Conservation (phyloP, 2,888 invertebrate genomes). For the Tenthredo mesomela region DNA sequence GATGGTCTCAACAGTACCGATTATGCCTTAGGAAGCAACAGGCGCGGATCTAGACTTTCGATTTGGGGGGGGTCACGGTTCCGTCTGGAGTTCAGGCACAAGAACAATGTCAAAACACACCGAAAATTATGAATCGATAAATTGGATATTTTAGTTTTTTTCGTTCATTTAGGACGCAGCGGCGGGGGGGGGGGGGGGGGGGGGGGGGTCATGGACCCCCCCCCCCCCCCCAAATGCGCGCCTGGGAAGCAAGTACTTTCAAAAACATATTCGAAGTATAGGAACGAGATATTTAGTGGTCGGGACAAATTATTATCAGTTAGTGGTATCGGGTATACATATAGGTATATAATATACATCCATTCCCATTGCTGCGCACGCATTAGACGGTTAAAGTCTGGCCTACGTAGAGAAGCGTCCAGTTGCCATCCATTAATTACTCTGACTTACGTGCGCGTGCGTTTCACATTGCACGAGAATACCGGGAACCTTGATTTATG, state of each 20-base stretch:
- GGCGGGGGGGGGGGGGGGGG: too few species aligned
- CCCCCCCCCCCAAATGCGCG: too few species aligned
- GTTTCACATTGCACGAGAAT: background rate
- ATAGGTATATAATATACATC: background rate
- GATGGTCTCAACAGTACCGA: background rate
- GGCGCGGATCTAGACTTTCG: too few species aligned
- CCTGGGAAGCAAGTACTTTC: background rate
- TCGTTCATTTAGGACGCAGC: too few species aligned
- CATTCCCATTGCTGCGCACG: background rate
- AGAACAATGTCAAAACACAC: too few species aligned
- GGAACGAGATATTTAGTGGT: background rate
- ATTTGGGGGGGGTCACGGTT: too few species aligned
- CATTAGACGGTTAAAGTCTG: background rate
- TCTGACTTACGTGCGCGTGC: background rate
- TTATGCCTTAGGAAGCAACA: background rate
- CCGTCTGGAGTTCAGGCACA: too few species aligned
- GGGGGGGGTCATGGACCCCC: too few species aligned
- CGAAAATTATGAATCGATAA: too few species aligned
- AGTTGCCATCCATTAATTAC: background rate
- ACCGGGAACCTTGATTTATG: background rate
- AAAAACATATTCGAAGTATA: background rate
- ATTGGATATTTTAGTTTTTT: too few species aligned
- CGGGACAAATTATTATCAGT: background rate
- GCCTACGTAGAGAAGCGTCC: background rate
- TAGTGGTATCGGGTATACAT: background rate